These are phyloP conservation scores for Candoia aspera DNA, from an alignment of 2,113 vertebrate species.

Conservation along the genomic window DNA sequence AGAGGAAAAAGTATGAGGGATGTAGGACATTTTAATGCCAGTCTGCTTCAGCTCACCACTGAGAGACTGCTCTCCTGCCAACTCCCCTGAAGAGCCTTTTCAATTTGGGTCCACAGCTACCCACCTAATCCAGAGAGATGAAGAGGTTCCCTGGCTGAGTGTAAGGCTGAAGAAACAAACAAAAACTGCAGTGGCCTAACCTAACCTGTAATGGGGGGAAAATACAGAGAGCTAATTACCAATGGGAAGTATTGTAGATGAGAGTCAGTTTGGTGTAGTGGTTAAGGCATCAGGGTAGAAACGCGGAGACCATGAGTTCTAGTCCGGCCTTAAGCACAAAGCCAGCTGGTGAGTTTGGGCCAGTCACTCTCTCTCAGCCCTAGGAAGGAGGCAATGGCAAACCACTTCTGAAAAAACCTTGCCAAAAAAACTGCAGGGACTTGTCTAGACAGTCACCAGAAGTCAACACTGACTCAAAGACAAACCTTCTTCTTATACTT, in stretches of 20 bases:
- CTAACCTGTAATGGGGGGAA: not conserved
- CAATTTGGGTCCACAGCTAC: not conserved
- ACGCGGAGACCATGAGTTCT: not conserved
- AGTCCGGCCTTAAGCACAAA: not conserved
- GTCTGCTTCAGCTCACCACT: not conserved
- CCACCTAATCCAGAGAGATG: slow-evolving; percentile 19
- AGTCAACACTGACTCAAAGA: not conserved
- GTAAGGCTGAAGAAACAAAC: not conserved
- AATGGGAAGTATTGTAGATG: not conserved
- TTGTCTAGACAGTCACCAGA: not conserved
- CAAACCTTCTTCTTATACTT: too few relatives aligned
- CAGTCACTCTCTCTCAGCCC: not conserved
- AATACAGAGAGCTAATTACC: not conserved
- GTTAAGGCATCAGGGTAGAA: not conserved
- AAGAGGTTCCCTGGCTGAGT: not conserved
- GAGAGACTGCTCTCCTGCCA: slow-evolving; percentile 5
- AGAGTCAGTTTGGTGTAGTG: not conserved
- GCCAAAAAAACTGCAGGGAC: not conserved
- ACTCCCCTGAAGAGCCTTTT: slow-evolving; percentile 19
- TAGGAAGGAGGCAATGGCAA: not conserved
- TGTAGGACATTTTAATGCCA: slow-evolving; percentile 10
- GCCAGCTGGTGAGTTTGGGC: not conserved
- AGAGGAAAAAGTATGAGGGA: not conserved
- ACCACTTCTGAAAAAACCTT: not conserved
- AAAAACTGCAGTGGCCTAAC: not conserved